Evolutionary conservation across 2,888 invertebrate genomes (phyloP).

Genomic region (Drosophila stalkeri): DNA sequence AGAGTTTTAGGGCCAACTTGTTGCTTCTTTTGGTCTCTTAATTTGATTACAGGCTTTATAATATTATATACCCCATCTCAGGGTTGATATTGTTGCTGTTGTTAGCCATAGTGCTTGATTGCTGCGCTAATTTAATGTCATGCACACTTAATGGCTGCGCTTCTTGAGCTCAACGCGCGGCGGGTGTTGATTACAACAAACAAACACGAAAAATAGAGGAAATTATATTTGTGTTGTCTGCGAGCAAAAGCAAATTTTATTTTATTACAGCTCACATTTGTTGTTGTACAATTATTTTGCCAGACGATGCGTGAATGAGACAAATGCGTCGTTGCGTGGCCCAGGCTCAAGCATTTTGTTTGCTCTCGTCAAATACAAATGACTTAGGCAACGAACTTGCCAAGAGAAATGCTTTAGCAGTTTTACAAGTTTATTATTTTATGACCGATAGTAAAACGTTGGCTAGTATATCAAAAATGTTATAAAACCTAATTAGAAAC

Average conservation of each 20-base stretch:
- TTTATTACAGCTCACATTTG: conserved; percentile 62
- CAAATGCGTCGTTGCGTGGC: conserved; percentile 57
- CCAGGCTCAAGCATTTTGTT: conserved; percentile 41
- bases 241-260: conserved; percentile 37
- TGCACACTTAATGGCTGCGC: conserved; percentile 61
- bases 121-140: conserved; percentile 75
- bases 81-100: background rate
- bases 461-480: conserved; percentile 4
- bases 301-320: conserved; percentile 76
- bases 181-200: conserved; percentile 74
- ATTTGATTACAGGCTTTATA: conserved; percentile 72
- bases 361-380: conserved; percentile 28
- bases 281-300: conserved; percentile 62
- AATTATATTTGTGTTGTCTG: conserved; percentile 35
- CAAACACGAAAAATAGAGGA: conserved; percentile 14
- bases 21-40: conserved; percentile 51
- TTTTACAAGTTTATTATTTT: conserved; percentile 75
- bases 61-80: conserved; percentile 20
- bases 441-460: conserved; percentile 43
- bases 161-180: conserved; percentile 30
- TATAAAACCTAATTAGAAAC: conserved; percentile 38
- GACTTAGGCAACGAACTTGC: conserved; percentile 55
- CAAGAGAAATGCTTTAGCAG: conserved; percentile 58
- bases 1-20: conserved; percentile 20
- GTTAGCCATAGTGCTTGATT: conserved; percentile 45